Evolutionary conservation across 1,140 invertebrate genomes (phyloP).

Genomic region (Lepidurus apus): DNA sequence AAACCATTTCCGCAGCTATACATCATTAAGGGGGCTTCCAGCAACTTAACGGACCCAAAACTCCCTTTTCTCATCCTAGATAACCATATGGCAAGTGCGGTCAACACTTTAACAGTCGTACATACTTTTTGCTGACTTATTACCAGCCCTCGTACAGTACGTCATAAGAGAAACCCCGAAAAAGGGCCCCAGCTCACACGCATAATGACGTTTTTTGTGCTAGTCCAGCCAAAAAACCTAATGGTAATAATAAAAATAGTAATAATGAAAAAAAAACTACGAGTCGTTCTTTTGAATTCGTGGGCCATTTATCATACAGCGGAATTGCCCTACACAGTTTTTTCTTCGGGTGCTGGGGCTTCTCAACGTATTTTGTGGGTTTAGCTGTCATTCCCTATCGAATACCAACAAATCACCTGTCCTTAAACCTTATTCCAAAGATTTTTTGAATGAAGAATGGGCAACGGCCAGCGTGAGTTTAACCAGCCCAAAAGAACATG

Average conservation of each 20-base stretch:
- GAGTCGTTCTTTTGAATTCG: background rate
- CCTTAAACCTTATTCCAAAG: background rate
- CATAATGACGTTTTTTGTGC: background rate
- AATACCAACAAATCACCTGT: constrained; percentile 6
- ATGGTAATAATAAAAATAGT: too few relatives aligned
- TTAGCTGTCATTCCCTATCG: background rate
- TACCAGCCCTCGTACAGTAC: background rate
- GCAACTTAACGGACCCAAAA: background rate
- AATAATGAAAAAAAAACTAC: background rate
- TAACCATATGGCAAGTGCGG: constrained; percentile 2
- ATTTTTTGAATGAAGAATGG: background rate
- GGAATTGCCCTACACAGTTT: background rate
- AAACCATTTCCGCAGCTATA: background rate
- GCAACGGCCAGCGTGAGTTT: background rate
- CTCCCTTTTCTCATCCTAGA: background rate
- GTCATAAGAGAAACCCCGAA: background rate
- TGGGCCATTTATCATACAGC: background rate
- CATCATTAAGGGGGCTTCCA: background rate
- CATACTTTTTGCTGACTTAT: background rate
- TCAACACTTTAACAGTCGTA: background rate
- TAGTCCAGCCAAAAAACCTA: background rate
- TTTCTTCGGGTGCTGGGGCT: background rate
- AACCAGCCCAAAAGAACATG: background rate
- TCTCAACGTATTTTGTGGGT: background rate
- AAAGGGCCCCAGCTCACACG: background rate